Evolutionary conservation across 2,113 vertebrate genomes (phyloP).

Genomic region (Barnardius zonarius): DNA sequence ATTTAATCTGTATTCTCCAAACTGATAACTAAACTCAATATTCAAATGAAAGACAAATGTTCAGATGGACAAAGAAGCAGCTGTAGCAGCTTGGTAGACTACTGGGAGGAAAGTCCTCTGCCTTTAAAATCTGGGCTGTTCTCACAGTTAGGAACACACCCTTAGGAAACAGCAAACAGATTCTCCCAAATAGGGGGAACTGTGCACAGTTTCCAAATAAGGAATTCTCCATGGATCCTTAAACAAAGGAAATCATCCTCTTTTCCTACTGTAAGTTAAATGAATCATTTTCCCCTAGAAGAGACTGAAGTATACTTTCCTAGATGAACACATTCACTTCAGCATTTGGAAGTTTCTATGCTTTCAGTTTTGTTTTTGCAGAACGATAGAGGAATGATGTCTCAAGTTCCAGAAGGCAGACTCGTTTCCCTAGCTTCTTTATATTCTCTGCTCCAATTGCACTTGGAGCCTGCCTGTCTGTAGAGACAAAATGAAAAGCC

Average conservation of each 20-base stretch:
- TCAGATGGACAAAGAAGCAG: not conserved
- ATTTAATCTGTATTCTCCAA: not conserved
- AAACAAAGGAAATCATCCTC: not conserved
- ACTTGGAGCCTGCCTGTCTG: not conserved
- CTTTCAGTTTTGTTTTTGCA: slow-evolving; percentile 23
- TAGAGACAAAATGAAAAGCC: not conserved
- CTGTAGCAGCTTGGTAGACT: not conserved
- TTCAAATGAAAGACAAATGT: not conserved
- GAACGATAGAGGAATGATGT: not conserved
- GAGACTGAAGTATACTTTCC: not conserved
- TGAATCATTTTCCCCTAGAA: not conserved
- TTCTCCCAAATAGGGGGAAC: slow-evolving; percentile 11
- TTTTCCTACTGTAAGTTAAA: slow-evolving; percentile 18
- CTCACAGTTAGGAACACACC: slow-evolving; percentile 9
- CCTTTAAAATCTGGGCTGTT: slow-evolving; percentile 7
- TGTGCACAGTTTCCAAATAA: slow-evolving; percentile 23
- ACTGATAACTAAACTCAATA: not conserved
- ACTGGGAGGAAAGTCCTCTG: not conserved
- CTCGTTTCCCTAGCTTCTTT: slow-evolving; percentile 29
- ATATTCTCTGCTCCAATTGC: not conserved
- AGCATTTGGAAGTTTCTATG: not conserved
- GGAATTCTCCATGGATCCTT: not conserved
- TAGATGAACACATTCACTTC: not conserved
- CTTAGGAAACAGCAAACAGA: slow-evolving; percentile 32
- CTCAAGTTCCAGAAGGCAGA: not conserved